phyloP scores from a whole-genome alignment of 2,113 vertebrate species.

The Anser brachyrhynchus region DNA sequence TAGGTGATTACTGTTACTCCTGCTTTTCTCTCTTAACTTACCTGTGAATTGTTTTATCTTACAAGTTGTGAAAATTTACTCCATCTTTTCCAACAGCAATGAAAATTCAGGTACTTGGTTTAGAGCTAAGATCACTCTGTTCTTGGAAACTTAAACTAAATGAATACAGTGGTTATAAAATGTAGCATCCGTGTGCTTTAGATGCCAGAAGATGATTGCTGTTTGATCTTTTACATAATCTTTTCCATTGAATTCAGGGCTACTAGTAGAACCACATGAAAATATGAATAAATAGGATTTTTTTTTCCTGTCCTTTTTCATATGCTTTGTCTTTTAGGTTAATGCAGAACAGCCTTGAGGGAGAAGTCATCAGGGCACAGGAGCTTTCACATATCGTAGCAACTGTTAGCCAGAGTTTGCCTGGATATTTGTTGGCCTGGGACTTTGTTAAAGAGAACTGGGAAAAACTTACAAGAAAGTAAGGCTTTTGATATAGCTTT shows the following conservation, averaged over 20 bases:
- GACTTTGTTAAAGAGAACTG: conserved; percentile 96
- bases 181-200: fast-evolving
- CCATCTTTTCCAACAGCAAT: background rate
- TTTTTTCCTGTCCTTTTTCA: background rate
- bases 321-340: conserved; percentile 79
- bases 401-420: conserved; percentile 77
- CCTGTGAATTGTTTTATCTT: background rate
- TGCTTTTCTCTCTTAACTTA: background rate
- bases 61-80: background rate
- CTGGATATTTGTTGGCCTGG: conserved; percentile 89
- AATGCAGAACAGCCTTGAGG: conserved; percentile 81
- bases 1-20: background rate
- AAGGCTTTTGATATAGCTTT: conserved; percentile 58
- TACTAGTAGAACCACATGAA: background rate
- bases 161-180: background rate
- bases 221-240: background rate
- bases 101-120: background rate
- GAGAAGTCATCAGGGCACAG: conserved; percentile 81
- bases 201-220: background rate
- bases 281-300: background rate
- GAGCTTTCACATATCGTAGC: conserved; percentile 85
- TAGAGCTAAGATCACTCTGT: background rate
- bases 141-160: background rate
- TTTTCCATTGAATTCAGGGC: background rate
- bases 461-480: conserved; percentile 88